Evolutionary conservation across 1,140 invertebrate genomes (phyloP).

Genomic region (Ladona fulva): DNA sequence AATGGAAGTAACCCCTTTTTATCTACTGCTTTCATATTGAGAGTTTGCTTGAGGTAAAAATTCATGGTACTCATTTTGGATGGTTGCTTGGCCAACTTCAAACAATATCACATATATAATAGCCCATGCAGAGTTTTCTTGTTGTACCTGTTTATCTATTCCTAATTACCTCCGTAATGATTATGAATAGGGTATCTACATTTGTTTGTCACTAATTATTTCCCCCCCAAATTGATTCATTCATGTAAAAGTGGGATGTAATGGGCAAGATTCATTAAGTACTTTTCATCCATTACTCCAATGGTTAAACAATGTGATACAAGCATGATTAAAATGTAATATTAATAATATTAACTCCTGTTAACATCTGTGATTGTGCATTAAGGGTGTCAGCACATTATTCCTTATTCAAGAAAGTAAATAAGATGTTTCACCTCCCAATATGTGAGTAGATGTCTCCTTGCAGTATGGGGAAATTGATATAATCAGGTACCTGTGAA

Average conservation of each 20-base stretch:
- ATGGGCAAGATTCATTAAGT: not conserved
- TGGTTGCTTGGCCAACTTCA: not conserved
- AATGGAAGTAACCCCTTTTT: not conserved
- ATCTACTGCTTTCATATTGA: slow-evolving; percentile 3
- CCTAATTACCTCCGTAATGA: not conserved
- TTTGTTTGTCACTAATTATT: not conserved
- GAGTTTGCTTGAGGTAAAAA: slow-evolving; percentile 5
- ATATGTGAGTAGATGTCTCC: not conserved
- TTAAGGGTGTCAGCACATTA: slow-evolving; percentile 3
- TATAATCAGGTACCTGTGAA: slow-evolving; percentile 3
- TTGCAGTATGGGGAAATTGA: not conserved
- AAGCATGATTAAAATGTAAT: slow-evolving; percentile 4
- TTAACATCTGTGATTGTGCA: slow-evolving; percentile 1
- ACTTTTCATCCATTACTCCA: not conserved
- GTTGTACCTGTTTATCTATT: slow-evolving; percentile 7
- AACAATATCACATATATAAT: not conserved
- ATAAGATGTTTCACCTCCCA: not conserved
- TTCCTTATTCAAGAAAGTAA: not conserved
- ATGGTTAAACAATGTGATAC: slow-evolving; percentile 6
- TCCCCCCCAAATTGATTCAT: not conserved
- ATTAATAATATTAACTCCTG: slow-evolving; percentile 5
- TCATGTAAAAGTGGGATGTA: slow-evolving; percentile 1
- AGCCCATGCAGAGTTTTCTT: slow-evolving; percentile 4
- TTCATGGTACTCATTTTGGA: not conserved
- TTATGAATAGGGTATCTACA: not conserved